Conservation (phyloP, 2,113 vertebrate genomes). For the Cinclus cinclus region DNA sequence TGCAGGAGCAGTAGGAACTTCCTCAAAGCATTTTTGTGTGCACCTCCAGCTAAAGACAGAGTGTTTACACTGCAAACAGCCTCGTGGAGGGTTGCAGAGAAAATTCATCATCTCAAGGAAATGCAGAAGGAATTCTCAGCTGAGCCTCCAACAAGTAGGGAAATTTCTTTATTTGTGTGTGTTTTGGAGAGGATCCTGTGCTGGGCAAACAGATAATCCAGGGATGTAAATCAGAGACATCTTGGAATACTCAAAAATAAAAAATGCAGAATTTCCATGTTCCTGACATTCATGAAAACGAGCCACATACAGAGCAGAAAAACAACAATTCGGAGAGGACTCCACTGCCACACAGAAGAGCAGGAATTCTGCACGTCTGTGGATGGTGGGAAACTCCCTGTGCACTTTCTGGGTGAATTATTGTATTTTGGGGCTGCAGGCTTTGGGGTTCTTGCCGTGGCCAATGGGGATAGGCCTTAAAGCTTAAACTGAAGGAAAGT, state of each 20-base stretch:
- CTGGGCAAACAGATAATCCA: fast-evolving
- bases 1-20: slow-evolving; percentile 35
- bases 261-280: neutral
- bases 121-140: neutral
- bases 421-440: too few relatives aligned
- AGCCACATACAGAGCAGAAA: neutral
- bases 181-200: neutral
- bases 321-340: neutral
- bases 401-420: neutral
- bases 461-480: neutral
- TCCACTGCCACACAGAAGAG: neutral
- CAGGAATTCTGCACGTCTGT: neutral
- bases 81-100: neutral
- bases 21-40: slow-evolving; percentile 13
- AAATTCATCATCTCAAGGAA: neutral
- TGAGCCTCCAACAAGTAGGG: neutral
- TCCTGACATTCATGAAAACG: neutral
- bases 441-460: neutral
- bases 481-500: neutral
- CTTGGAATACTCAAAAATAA: fast-evolving
- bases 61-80: neutral
- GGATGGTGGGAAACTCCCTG: neutral
- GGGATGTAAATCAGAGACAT: neutral
- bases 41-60: slow-evolving; percentile 9
- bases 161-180: neutral